A percentile compares a stretch with the other conserved stretches of the same genome.
Conservation (phyloP, 1,140 invertebrate genomes). For the Macrocentrus cingulum region DNA sequence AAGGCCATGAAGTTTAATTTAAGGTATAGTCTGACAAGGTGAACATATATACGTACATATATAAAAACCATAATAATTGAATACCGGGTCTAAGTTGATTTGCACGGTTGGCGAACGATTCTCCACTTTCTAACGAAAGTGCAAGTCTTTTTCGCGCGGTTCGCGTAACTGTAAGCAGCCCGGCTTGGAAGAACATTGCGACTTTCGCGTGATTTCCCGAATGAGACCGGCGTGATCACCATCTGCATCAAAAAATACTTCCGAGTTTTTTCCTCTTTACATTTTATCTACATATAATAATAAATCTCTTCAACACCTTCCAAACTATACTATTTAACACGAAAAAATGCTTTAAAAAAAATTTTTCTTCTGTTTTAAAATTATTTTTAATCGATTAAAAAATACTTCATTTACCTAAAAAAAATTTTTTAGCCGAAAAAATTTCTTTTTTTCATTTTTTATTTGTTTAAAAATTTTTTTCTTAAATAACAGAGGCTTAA, state of each 20-base stretch:
- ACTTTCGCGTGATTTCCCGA: conserved; percentile 40
- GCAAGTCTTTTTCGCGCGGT: conserved; percentile 52
- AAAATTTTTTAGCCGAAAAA: no score
- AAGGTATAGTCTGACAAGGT: neutral
- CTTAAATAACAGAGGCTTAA: no score
- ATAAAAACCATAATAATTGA: conserved; percentile 1
- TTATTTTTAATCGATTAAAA: no score
- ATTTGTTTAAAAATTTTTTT: no score
- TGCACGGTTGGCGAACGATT: conserved; percentile 49
- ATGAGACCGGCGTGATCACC: conserved; percentile 18
- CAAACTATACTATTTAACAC: no score
- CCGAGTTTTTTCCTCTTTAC: conserved; percentile 15
- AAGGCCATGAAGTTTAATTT: no score
- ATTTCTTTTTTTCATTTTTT: no score
- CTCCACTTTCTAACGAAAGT: conserved; percentile 59
- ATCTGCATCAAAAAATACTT: conserved; percentile 21
- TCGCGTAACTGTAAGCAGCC: conserved; percentile 49
- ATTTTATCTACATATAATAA: no score
- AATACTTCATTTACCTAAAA: no score
- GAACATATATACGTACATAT: neutral
- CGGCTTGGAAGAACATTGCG: neutral
- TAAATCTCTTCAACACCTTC: no score
- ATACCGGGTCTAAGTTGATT: neutral
- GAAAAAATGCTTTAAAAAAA: no score
- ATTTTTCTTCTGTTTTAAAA: no score